Conservation (phyloP, 2,888 invertebrate species). For the Noctuana brunneofusca region DNA sequence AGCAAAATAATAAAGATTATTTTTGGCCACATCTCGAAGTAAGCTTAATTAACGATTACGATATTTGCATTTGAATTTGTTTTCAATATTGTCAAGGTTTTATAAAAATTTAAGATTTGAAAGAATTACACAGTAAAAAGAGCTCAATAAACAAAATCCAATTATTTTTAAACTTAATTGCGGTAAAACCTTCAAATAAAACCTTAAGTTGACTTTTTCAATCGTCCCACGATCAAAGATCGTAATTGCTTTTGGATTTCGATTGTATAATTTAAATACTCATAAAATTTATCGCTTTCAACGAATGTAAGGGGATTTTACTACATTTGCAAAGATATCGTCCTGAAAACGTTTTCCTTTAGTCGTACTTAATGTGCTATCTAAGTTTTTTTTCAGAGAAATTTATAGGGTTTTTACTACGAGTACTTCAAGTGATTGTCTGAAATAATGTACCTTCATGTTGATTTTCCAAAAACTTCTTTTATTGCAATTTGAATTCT, state of each 20-base stretch:
- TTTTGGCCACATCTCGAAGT: too few relatives aligned
- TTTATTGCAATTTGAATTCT: too few relatives aligned
- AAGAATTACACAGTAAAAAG: not conserved
- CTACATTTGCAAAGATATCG: constrained; percentile 18
- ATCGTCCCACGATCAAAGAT: constrained; percentile 37
- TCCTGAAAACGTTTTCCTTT: constrained; percentile 11
- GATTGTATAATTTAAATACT: constrained; percentile 45
- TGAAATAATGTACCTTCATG: constrained; percentile 2
- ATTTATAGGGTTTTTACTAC: not conserved
- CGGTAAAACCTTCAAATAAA: constrained; percentile 19
- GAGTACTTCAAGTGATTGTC: not conserved
- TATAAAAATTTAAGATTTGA: not conserved
- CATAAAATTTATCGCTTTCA: constrained; percentile 46
- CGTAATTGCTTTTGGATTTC: constrained; percentile 47
- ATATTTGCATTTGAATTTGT: not conserved
- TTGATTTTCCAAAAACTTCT: not conserved
- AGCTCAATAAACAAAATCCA: constrained; percentile 11
- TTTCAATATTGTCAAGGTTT: not conserved
- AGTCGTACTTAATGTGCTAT: constrained; percentile 4
- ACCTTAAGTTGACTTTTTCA: constrained; percentile 31
- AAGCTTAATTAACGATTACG: too few relatives aligned
- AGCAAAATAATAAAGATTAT: too few relatives aligned
- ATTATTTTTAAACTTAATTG: constrained; percentile 9
- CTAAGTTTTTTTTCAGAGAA: constrained; percentile 4
- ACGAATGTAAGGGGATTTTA: constrained; percentile 13